Evolutionary conservation across 2,797 vertebrate species (phyloP).

Genomic region (Buphagus erythrorhynchus): DNA sequence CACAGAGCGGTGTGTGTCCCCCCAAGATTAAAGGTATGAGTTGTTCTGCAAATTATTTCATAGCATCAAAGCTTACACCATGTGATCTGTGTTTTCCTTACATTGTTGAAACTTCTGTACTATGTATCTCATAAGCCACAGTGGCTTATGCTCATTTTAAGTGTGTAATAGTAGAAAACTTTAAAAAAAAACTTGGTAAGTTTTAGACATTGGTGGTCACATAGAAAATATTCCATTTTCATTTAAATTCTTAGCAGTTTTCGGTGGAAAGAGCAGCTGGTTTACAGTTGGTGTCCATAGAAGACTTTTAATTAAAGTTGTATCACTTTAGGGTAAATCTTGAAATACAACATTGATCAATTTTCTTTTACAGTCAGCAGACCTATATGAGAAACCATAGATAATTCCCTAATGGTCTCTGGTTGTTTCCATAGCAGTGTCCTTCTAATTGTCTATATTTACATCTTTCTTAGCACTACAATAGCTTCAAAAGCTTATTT

Average conservation of each 20-base stretch:
- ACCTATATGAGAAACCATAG: background rate
- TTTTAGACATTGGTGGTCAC: background rate
- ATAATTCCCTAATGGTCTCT: background rate
- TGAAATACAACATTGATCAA: background rate
- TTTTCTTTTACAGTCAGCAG: background rate
- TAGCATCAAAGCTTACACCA: background rate
- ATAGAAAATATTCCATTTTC: background rate
- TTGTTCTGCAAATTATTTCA: background rate
- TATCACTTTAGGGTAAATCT: background rate
- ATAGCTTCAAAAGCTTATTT: background rate
- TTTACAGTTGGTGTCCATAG: background rate
- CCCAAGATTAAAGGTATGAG: background rate
- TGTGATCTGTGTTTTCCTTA: background rate
- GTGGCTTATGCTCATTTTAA: background rate
- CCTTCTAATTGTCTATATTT: background rate
- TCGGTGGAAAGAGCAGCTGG: background rate
- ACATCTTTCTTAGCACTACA: background rate
- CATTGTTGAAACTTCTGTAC: background rate
- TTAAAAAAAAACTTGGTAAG: accelerated
- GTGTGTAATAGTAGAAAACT: background rate
- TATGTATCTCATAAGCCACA: background rate
- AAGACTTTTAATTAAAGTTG: background rate
- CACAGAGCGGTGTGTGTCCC: background rate
- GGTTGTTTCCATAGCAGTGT: background rate
- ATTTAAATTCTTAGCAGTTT: background rate